These are phyloP conservation scores for Stegodyphus mimosarum DNA, from an alignment of 1,140 invertebrate genomes.

Conservation along the genomic window DNA sequence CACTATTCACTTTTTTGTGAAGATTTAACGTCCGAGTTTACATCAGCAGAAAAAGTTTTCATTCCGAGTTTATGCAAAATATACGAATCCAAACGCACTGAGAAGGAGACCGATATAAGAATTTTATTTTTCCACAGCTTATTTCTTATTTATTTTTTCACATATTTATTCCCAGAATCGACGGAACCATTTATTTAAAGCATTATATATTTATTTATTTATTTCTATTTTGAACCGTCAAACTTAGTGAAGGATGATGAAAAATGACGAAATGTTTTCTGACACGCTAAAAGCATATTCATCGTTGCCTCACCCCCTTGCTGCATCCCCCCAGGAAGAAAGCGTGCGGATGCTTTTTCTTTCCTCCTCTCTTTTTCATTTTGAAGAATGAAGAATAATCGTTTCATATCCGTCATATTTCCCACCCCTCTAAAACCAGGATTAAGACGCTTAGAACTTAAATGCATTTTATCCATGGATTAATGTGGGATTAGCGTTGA, in stretches of 20 bases:
- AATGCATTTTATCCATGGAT: not conserved
- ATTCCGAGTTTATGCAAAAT: not conserved
- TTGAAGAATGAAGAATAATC: slow-evolving; percentile 55
- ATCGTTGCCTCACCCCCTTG: slow-evolving; percentile 11
- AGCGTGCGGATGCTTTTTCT: not conserved
- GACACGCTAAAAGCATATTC: slow-evolving; percentile 60
- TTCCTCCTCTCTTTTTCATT: slow-evolving; percentile 13
- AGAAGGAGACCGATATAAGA: not conserved
- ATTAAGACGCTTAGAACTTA: not conserved
- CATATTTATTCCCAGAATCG: slow-evolving; percentile 18
- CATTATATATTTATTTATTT: slow-evolving; percentile 59
- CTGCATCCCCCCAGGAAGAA: not conserved
- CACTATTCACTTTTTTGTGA: not conserved
- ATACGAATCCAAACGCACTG: not conserved
- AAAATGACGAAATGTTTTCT: slow-evolving; percentile 57
- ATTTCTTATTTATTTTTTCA: slow-evolving; percentile 1
- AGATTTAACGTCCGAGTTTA: not conserved
- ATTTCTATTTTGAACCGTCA: slow-evolving; percentile 53
- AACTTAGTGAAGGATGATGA: slow-evolving; percentile 55
- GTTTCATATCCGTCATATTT: slow-evolving; percentile 40
- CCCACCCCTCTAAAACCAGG: not conserved
- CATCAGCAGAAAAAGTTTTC: not conserved
- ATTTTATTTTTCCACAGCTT: not conserved
- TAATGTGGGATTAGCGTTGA: not conserved
- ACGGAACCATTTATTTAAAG: slow-evolving; percentile 55